A percentile compares a stretch with the other conserved stretches of the same genome.
These are phyloP conservation scores for Cavia aperea DNA, from an alignment of 2,113 vertebrate genomes.

Conservation along the genomic window DNA sequence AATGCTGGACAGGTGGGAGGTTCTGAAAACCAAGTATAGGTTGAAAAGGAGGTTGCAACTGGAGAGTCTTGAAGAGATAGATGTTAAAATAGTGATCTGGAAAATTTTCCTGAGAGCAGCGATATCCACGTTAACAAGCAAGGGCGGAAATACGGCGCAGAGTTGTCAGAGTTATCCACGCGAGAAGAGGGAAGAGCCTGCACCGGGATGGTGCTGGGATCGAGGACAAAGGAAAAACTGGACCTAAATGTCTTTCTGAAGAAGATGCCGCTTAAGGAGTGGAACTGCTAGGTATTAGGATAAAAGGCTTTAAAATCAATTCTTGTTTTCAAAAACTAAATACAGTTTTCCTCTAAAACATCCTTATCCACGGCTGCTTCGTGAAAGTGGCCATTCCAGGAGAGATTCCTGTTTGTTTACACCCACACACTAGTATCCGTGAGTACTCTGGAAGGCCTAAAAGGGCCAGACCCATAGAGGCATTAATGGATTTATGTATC, in stretches of 20 bases:
- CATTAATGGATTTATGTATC: background rate
- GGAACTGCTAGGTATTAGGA: background rate
- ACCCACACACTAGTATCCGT: background rate
- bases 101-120: background rate
- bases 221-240: background rate
- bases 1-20: background rate
- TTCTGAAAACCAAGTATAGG: background rate
- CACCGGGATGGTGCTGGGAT: background rate
- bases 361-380: background rate
- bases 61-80: background rate
- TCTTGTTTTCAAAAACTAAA: constrained; percentile 11
- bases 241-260: background rate
- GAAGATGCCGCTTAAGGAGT: background rate
- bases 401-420: background rate
- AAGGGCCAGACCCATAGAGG: background rate
- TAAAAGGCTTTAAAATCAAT: background rate
- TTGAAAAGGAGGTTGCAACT: background rate
- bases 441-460: background rate
- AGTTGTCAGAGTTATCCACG: background rate
- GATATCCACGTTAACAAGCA: background rate
- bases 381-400: background rate
- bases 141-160: background rate
- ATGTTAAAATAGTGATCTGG: background rate
- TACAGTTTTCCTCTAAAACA: background rate
- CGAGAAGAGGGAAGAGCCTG: background rate